These are phyloP conservation scores for Acromyrmex heyeri DNA, from an alignment of 1,140 invertebrate species.

Conservation along the genomic window DNA sequence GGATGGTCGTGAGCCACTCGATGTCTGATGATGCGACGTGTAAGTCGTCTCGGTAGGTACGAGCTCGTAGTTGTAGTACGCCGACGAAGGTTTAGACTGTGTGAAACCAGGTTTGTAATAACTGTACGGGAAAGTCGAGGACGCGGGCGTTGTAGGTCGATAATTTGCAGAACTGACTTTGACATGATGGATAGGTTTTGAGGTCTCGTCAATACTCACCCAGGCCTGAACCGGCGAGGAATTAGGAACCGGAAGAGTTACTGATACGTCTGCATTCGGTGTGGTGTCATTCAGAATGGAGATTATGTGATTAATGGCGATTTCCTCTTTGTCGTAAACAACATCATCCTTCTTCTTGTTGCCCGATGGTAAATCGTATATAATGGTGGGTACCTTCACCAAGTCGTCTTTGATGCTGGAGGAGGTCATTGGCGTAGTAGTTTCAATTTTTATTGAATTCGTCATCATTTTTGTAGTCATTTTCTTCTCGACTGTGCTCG, in stretches of 20 bases:
- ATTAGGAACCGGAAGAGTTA: conserved; percentile 75
- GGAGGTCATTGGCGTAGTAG: conserved; percentile 79
- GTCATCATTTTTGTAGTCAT: conserved; percentile 64
- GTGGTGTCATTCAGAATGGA: conserved; percentile 89
- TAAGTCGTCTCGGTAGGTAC: conserved; percentile 73
- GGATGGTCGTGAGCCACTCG: conserved; percentile 66
- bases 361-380: conserved; percentile 83
- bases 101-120: conserved; percentile 78
- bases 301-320: conserved; percentile 88
- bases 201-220: conserved; percentile 85
- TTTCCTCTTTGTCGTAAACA: conserved; percentile 81
- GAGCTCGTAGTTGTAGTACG: conserved; percentile 83
- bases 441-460: conserved; percentile 49
- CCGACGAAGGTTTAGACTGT: conserved; percentile 73
- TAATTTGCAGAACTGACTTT: conserved; percentile 73
- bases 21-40: conserved; percentile 59
- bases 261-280: conserved; percentile 79
- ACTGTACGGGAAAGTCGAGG: conserved; percentile 79
- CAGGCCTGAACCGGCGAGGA: conserved; percentile 85
- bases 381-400: conserved; percentile 87
- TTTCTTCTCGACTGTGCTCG: conserved; percentile 63
- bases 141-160: conserved; percentile 65
- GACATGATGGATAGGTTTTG: conserved; percentile 72
- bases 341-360: conserved; percentile 83
- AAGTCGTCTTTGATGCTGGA: conserved; percentile 77